These are phyloP conservation scores for Ferrisia virgata DNA, from an alignment of 2,888 invertebrate genomes.

Conservation along the genomic window DNA sequence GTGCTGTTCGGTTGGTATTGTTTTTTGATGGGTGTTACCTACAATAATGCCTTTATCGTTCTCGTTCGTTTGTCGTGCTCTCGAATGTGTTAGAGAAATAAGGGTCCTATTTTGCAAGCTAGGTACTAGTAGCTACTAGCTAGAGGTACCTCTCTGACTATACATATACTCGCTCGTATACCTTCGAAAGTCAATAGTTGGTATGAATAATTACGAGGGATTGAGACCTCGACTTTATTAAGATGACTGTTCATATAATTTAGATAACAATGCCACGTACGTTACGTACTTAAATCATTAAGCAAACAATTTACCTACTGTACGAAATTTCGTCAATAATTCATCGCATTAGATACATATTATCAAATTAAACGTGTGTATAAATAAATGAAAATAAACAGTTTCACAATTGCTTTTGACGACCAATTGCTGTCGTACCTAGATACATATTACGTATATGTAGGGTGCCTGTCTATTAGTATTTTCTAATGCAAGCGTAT, in stretches of 20 bases:
- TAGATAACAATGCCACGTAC: background rate
- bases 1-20: background rate
- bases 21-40: background rate
- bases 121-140: no score
- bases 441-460: no score
- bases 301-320: background rate
- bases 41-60: background rate
- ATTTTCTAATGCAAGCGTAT: background rate
- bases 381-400: slow-evolving; percentile 23
- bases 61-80: background rate
- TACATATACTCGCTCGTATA: no score
- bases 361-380: slow-evolving; percentile 13
- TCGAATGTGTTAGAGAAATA: background rate
- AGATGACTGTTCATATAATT: slow-evolving; percentile 9
- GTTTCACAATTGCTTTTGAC: background rate
- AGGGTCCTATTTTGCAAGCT: background rate
- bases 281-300: background rate
- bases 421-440: background rate
- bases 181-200: background rate
- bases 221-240: slow-evolving; percentile 12
- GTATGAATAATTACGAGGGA: slow-evolving; percentile 12
- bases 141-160: background rate
- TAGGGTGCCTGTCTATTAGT: background rate
- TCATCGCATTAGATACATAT: slow-evolving; percentile 8
- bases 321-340: slow-evolving; percentile 2